These are phyloP conservation scores for Eupithecia dodoneata DNA, from an alignment of 2,888 invertebrate species.

Conservation along the genomic window DNA sequence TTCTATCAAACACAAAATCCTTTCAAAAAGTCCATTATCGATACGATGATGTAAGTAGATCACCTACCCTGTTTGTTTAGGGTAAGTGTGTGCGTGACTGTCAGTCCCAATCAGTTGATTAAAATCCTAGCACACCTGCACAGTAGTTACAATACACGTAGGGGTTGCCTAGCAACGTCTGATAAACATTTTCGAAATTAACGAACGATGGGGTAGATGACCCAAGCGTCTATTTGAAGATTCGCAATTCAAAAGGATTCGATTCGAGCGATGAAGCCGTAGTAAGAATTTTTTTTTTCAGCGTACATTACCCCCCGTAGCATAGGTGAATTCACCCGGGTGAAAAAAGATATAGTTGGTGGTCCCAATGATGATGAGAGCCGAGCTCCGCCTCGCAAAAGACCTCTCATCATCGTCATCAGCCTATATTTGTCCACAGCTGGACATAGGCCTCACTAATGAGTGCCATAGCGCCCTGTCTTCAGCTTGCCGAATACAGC, in stretches of 20 bases:
- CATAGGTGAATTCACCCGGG: no score
- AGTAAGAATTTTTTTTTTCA: not conserved
- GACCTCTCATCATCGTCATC: no score
- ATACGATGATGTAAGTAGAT: conserved; percentile 33
- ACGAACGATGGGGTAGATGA: conserved; percentile 49
- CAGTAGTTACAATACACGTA: conserved; percentile 48
- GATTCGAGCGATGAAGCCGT: not conserved
- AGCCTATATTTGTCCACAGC: no score
- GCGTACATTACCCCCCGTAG: not conserved
- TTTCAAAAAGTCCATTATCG: conserved; percentile 28
- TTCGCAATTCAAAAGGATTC: not conserved
- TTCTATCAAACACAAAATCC: conserved; percentile 4
- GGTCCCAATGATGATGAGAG: no score
- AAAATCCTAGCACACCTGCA: conserved; percentile 80
- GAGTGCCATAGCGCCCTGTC: no score
- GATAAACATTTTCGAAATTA: conserved; percentile 70
- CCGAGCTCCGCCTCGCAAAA: no score
- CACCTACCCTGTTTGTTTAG: conserved; percentile 36
- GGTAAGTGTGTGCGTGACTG: conserved; percentile 34
- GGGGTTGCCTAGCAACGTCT: conserved; percentile 65
- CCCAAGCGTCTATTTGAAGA: not conserved
- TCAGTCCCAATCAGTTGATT: conserved; percentile 76
- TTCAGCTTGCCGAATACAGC: no score
- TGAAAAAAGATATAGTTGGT: no score
- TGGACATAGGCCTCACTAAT: no score